Evolutionary conservation across 2,797 vertebrate genomes (phyloP).

Genomic region (Buceros bicornis): DNA sequence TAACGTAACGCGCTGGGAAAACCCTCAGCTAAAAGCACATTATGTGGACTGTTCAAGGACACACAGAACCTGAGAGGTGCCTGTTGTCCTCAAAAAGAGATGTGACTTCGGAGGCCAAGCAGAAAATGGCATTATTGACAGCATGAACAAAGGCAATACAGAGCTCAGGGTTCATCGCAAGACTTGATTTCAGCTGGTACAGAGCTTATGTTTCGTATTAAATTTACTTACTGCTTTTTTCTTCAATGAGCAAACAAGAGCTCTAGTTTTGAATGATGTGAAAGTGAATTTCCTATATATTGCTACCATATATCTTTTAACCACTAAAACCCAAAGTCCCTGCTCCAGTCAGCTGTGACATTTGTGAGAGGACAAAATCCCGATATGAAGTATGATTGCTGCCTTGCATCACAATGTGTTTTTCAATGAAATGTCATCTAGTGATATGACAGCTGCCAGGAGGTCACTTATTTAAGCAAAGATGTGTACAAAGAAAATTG

Average conservation of each 20-base stretch:
- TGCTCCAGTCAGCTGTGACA: background rate
- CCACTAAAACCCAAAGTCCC: background rate
- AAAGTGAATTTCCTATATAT: background rate
- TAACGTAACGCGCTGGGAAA: background rate
- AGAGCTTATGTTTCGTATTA: background rate
- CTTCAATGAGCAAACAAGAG: background rate
- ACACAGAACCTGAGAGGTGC: background rate
- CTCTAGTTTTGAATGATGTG: background rate
- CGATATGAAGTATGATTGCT: background rate
- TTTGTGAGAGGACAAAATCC: background rate
- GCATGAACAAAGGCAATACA: background rate
- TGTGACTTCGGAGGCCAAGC: rapidly evolving
- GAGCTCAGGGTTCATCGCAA: background rate
- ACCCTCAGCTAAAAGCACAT: background rate
- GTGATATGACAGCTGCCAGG: background rate
- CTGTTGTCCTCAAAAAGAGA: background rate
- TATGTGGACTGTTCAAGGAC: background rate
- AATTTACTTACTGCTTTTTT: background rate
- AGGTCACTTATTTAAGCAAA: background rate
- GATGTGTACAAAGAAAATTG: background rate
- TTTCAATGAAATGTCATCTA: background rate
- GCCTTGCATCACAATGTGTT: background rate
- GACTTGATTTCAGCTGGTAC: background rate
- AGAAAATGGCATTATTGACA: rapidly evolving
- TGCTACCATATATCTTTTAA: background rate